Evolutionary conservation across 2,113 vertebrate genomes (phyloP), one percentile per base, ranked within the genome.

Genomic region (Cisticola juncidis): DNA sequence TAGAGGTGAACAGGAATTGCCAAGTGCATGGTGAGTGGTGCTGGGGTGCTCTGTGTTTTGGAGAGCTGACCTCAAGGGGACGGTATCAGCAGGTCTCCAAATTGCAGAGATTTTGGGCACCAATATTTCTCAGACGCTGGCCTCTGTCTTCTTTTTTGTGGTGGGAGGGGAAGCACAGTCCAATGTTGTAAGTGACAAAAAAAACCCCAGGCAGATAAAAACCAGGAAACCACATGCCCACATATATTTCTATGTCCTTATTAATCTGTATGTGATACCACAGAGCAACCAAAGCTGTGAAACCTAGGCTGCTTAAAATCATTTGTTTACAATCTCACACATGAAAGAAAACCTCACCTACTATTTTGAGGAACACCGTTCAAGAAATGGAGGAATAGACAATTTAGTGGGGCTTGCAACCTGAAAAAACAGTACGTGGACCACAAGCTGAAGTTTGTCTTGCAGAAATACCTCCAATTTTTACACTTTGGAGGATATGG

Each of bases 1-100:
- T 5, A 38, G 35, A 77, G 11, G 18, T 33, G 45, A 56, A 18
- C 4, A 61, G 31, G 23, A 24, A 33, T 36, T 78, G 9, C 8
- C 26, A 26, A 6, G 11, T 0, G 1, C 8, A 14, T 0, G 0
- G 28, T 35, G 50, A 48, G 9, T 6, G 5, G n/a, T 51, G 18
- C 36, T 47, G 35, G 38, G 40, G 35, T 38, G 38, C 38, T 9
- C 38, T 38, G 38, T 31, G 20, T 88, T 88, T 86, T 48, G 57
- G 15, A 80, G 12, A 38, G 6, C 13, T 76, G 21, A 31, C 6
- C 33, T 58, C 24, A 65, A 61, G 6, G 9, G 5, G 9, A 8
- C 69, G 13, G 13, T 12, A 18, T 5, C 51, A 17, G 11, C 8
- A 58, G 25, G 15, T 79, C 4, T 80, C 9, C 12, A 54, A 9